Percentiles rank a stretch among this genome's conserved stretches.
These are phyloP conservation scores for Nemapogon koenigi DNA, from an alignment of 2,888 invertebrate genomes.

Conservation along the genomic window DNA sequence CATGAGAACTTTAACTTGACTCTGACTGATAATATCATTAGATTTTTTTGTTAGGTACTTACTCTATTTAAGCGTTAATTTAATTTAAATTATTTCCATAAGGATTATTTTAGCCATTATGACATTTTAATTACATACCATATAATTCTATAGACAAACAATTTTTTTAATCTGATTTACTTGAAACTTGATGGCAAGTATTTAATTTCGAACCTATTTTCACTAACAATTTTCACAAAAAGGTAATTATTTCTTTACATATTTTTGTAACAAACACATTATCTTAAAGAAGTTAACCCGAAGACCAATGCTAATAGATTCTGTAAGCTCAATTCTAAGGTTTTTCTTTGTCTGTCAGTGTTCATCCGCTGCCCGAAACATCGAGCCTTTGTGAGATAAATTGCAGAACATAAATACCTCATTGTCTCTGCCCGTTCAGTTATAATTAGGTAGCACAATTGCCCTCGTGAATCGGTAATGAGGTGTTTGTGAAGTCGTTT, in stretches of 20 bases:
- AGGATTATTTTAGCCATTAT: no score
- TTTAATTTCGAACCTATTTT: no score
- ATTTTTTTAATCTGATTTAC: no score
- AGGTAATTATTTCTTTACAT: constrained; percentile 52
- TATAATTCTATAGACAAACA: no score
- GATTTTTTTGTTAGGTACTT: no score
- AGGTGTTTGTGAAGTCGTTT: constrained; percentile 35
- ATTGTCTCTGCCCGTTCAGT: constrained; percentile 54
- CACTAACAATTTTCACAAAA: constrained; percentile 20
- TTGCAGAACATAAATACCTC: constrained; percentile 58
- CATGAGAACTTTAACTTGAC: no score
- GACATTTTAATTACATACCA: no score
- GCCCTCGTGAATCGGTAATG: constrained; percentile 57
- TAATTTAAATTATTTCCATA: no score
- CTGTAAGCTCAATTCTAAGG: constrained; percentile 50
- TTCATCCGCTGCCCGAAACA: constrained; percentile 42
- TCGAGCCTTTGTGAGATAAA: constrained; percentile 57
- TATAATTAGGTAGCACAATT: constrained; percentile 63
- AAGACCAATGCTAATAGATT: constrained; percentile 32
- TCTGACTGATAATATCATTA: no score
- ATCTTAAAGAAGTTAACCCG: constrained; percentile 1
- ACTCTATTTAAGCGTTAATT: no score
- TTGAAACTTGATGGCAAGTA: no score
- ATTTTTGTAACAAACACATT: constrained; percentile 20
- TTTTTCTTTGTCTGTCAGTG: constrained; percentile 33